These are phyloP conservation scores for Stichodactyla mertensii DNA, from an alignment of 64 coral and sea anemone genomes.

Conservation along the genomic window DNA sequence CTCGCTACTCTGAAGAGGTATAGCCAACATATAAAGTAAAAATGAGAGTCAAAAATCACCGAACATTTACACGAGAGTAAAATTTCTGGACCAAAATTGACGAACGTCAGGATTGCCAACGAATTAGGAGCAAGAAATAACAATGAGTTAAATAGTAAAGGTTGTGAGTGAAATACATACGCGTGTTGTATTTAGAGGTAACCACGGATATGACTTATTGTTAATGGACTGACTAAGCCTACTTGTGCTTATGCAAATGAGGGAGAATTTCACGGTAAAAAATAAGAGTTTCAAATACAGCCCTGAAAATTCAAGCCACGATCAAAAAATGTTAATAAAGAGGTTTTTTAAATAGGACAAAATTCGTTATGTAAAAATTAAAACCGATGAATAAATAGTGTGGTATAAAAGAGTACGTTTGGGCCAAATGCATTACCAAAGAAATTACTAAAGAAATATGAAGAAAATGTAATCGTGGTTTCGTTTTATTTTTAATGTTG, in stretches of 20 bases:
- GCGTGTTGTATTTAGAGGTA: not conserved
- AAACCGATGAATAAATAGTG: not conserved
- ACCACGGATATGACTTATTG: not conserved
- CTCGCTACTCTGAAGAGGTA: not conserved
- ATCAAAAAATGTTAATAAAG: not conserved
- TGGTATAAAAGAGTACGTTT: not conserved
- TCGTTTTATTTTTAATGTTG: not conserved
- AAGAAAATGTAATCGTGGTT: not conserved
- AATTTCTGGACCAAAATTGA: too few relatives aligned
- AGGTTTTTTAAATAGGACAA: not conserved
- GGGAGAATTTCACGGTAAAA: not conserved
- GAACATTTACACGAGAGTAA: too few relatives aligned
- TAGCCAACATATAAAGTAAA: not conserved
- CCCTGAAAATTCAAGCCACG: not conserved
- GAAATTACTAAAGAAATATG: not conserved
- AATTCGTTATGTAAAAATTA: not conserved
- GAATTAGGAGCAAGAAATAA: not conserved
- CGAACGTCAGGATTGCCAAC: too few relatives aligned
- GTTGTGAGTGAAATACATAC: not conserved
- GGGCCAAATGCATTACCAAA: not conserved
- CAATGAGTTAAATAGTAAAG: not conserved
- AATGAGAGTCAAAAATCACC: too few relatives aligned
- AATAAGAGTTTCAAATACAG: not conserved
- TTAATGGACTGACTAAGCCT: not conserved
- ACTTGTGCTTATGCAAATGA: not conserved